Conservation (phyloP, 2,888 invertebrate genomes). For the Acrobasis consociella region DNA sequence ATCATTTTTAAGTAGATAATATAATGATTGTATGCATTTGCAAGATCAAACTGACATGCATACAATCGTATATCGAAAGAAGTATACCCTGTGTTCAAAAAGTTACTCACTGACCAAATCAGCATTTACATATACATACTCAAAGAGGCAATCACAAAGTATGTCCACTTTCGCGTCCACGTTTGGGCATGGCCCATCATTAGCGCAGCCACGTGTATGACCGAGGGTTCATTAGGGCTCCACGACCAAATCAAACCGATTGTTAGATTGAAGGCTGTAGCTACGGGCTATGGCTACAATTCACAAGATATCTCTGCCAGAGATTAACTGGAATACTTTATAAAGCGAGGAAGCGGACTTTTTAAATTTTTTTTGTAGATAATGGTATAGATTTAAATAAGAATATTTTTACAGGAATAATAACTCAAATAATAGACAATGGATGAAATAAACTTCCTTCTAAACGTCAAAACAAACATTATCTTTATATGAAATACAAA, state of each 20-base stretch:
- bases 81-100: neutral
- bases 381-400: neutral
- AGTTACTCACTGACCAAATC: neutral
- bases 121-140: neutral
- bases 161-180: constrained; percentile 12
- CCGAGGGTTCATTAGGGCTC: constrained; percentile 23
- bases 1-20: no score
- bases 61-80: no score
- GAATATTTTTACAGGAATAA: no score
- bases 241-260: constrained; percentile 36
- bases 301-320: constrained; percentile 1
- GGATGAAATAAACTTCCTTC: no score
- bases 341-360: neutral
- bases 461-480: no score
- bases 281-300: neutral
- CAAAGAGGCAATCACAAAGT: neutral
- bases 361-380: neutral
- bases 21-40: no score
- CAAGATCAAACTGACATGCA: no score
- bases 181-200: constrained; percentile 22
- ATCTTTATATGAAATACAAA: no score
- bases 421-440: no score
- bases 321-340: neutral
- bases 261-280: constrained; percentile 26
- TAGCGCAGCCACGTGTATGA: constrained; percentile 14